Evolutionary conservation across 2,888 invertebrate species (phyloP), one percentile per base, ranked within the genome.

Genomic region (Acronicta psi): DNA sequence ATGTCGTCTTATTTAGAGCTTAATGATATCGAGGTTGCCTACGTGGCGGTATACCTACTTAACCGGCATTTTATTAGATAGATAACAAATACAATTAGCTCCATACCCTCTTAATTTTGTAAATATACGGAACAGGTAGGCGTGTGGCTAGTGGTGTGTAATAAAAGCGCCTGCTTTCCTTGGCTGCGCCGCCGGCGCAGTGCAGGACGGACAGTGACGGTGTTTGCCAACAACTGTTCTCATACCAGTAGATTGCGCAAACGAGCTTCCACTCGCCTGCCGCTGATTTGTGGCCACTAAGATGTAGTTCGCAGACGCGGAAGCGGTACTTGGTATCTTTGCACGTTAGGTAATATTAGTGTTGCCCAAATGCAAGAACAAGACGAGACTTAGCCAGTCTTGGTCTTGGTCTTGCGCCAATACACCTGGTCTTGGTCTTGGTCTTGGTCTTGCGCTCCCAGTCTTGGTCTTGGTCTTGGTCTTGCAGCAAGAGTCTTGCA

Each of bases 231-330:
- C 65, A 75, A 75, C 64, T 51, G 45, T 42, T 62, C 49, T 59
- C 57, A 47, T 50, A 65, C 59, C 57, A 40, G 63, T 49, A 40
- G 13, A 59, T 82, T 81, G 69, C 79, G 75, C 69, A 80, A 82
- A 41, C 66, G 43, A 69, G 71, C 73, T 76, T 80, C 75, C 69
- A 79, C 57, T 73, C 70, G 69, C 65, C 67, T 66, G 59, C 73
- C 61, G 59, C 60, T 77, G 73, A 73, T 72, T 74, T 75, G 82
- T 78, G 81, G 79, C 80, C 79, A 82, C 77, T 76, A 79, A 78
- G 76, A 74, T 72, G 66, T 75, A 73, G 70, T 75, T 69, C 70
- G 63, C 70, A 70, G 54, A 79, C 73, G 75, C 83, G 82, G 82
- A 81, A 84, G 77, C 76, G 69, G 60, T 54, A 43, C 51, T 38